Evolutionary conservation across 2,797 vertebrate species (phyloP), one percentile per base, ranked within the genome.

Genomic region (Coluber constrictor): DNA sequence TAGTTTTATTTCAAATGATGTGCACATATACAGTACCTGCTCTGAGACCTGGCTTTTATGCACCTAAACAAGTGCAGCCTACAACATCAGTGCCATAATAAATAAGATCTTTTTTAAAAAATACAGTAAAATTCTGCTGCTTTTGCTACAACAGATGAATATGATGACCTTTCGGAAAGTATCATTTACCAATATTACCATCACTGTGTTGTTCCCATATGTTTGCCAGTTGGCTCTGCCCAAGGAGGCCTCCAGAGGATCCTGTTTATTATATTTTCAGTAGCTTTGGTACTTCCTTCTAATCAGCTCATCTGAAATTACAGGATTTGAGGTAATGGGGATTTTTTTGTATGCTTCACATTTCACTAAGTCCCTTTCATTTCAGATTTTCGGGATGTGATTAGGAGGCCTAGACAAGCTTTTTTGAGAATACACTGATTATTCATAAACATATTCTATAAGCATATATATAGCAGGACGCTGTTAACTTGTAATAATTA

Each of bases 201-300:
- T 13, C 88, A 87, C 5, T 87, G 10, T 56, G 60, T 23, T 89
- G 54, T 92, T 92, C 94, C 96, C 97, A 96, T 96, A 95, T 96
- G 96, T 92, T 94, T 11, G 57, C 93, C 43, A 3, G 90, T 90
- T 93, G 92, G 90, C 92, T 70, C 54, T 83, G 70, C 86, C 6
- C 2, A 6, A n/a, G 1, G 12, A 66, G 89, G 3, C 92, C 90
- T 88, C 94, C 93, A 11, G 91, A 91, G 95, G 91, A 94, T 92
- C 87, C 86, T 92, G 47, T 70, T 93, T 90, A 57, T 66, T 79
- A 93, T 92, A 70, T 57, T 87, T 66, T 89, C 61, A 55, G 57
- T 91, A 61, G 89, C 66, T 74, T 18, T 37, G n/a, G 90, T 12
- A 29, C 88, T 92, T 79, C 93, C 32, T 86, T 91, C 11, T 55